A percentile compares a stretch with the other conserved stretches of the same genome.
Evolutionary conservation across 2,888 invertebrate species (phyloP).

Genomic region (Andricus quercusramuli): DNA sequence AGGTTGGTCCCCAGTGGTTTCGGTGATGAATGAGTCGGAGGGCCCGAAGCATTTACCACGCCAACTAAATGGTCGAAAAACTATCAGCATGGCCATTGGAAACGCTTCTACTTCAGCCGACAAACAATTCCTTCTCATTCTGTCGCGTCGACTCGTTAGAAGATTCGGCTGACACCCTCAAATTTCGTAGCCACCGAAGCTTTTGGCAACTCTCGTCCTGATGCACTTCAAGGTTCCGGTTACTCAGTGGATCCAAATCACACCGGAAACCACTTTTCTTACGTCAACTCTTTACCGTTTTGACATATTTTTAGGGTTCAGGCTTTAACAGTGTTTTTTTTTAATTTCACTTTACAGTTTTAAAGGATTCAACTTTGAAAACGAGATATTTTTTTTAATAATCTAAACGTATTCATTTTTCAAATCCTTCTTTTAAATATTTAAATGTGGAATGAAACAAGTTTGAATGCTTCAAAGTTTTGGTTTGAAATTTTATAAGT

Average conservation of each 20-base stretch:
- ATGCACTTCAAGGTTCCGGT: slow-evolving; percentile 41
- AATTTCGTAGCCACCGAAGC: slow-evolving; percentile 42
- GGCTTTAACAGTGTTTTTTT: not conserved
- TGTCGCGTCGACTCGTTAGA: slow-evolving; percentile 49
- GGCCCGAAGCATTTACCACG: slow-evolving; percentile 44
- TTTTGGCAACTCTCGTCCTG: slow-evolving; percentile 46
- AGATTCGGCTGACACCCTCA: slow-evolving; percentile 44
- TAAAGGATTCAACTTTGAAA: too few relatives aligned
- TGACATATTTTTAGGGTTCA: not conserved
- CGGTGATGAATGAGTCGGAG: slow-evolving; percentile 51
- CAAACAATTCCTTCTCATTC: slow-evolving; percentile 45
- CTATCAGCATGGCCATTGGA: slow-evolving; percentile 44
- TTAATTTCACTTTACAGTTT: too few relatives aligned
- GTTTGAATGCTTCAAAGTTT: too few relatives aligned
- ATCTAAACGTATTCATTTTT: not conserved
- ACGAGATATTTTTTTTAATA: too few relatives aligned
- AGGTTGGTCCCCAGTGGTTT: slow-evolving; percentile 46
- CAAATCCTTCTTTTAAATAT: not conserved
- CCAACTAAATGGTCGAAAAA: slow-evolving; percentile 52
- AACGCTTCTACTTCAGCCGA: slow-evolving; percentile 47
- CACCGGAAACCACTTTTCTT: not conserved
- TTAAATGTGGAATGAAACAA: too few relatives aligned
- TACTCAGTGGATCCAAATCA: not conserved
- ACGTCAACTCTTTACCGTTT: not conserved
- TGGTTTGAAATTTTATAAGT: too few relatives aligned